These are phyloP conservation scores for Oceanodroma tethys DNA, from an alignment of 2,113 vertebrate genomes.

Conservation along the genomic window DNA sequence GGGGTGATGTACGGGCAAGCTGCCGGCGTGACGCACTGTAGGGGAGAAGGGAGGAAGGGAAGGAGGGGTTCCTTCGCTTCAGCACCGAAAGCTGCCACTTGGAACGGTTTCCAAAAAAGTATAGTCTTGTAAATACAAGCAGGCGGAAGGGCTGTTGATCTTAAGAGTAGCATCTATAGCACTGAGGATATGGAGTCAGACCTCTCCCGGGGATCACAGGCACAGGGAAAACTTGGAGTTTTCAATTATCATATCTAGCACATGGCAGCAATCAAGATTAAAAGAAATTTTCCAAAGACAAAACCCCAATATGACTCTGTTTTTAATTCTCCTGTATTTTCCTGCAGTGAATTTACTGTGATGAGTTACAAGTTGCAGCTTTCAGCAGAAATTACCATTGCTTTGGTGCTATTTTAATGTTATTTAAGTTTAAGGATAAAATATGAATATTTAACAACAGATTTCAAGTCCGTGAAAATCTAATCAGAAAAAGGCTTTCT, in stretches of 20 bases:
- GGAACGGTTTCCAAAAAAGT: neutral
- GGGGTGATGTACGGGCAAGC: neutral
- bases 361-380: neutral
- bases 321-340: neutral
- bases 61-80: neutral
- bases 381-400: neutral
- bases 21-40: neutral
- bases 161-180: neutral
- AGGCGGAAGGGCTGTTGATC: neutral
- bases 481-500: neutral
- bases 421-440: neutral
- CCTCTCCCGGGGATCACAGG: neutral
- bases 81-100: neutral
- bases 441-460: accelerated
- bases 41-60: neutral
- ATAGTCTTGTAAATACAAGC: neutral
- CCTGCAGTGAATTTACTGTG: neutral
- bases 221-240: neutral
- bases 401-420: neutral
- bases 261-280: neutral
- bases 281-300: neutral
- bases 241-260: neutral
- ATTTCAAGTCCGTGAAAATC: neutral
- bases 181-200: neutral
- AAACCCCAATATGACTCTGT: neutral